Conservation (phyloP, 2,888 invertebrate genomes). For the Sarcophaga variegata region DNA sequence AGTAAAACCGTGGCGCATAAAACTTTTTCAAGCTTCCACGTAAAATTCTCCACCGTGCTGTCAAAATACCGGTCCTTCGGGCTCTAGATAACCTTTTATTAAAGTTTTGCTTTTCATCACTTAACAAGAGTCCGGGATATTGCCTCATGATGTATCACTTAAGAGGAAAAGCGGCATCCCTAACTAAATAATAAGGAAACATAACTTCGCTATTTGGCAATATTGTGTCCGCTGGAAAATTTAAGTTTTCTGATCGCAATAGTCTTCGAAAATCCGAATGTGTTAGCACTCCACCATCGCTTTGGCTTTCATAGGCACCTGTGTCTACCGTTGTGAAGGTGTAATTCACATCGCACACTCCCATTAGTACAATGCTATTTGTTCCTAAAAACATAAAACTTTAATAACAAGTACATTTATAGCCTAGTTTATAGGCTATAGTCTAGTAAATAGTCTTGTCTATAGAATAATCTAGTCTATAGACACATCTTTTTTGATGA, state of each 20-base stretch:
- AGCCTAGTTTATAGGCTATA: background rate
- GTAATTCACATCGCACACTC: constrained; percentile 1
- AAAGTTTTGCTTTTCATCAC: constrained; percentile 12
- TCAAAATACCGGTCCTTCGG: background rate
- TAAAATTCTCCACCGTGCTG: background rate
- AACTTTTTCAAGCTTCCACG: constrained; percentile 9
- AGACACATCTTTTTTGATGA: constrained; percentile 12
- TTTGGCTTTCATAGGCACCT: background rate
- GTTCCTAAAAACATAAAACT: background rate
- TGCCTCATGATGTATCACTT: no score
- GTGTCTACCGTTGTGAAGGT: background rate
- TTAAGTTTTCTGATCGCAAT: no score
- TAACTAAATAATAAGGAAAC: background rate
- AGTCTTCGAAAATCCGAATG: no score
- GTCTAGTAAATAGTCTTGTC: background rate
- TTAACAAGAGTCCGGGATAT: no score
- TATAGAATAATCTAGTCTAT: background rate
- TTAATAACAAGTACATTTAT: no score
- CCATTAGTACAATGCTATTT: constrained; percentile 4
- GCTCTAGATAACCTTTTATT: constrained; percentile 9
- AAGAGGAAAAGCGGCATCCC: no score
- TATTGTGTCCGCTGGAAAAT: no score
- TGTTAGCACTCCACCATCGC: background rate
- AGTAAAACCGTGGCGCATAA: background rate
- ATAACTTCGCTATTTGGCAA: background rate